phyloP scores from a whole-genome alignment of 2,113 vertebrate genomes.

The Clinocottus analis region DNA sequence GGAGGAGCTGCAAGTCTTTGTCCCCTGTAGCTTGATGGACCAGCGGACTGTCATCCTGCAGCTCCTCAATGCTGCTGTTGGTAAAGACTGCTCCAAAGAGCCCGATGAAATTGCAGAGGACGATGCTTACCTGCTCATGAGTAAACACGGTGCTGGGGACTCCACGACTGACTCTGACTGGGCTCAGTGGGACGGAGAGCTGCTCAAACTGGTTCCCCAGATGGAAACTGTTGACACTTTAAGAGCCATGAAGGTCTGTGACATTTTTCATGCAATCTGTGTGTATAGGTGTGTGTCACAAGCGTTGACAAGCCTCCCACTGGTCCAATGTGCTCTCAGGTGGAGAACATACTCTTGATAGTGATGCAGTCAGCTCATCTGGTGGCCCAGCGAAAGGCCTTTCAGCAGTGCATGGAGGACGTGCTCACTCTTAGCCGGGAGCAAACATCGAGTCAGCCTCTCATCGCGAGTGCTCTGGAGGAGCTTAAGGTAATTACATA shows the following conservation, averaged over 20 bases:
- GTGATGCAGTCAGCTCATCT: slow-evolving; percentile 95
- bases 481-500: slow-evolving; percentile 90
- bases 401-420: slow-evolving; percentile 93
- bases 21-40: slow-evolving; percentile 84
- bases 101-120: slow-evolving; percentile 87
- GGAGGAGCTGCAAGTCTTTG: slow-evolving; percentile 93
- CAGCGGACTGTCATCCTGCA: slow-evolving; percentile 90
- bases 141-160: slow-evolving; percentile 86
- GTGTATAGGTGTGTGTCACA: fast-evolving
- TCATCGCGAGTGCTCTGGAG: slow-evolving; percentile 92
- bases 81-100: slow-evolving; percentile 96
- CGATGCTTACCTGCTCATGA: slow-evolving; percentile 92
- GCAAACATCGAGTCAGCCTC: slow-evolving; percentile 96
- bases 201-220: slow-evolving; percentile 91
- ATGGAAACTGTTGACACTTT: slow-evolving; percentile 94
- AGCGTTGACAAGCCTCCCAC: background rate
- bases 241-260: slow-evolving; percentile 89
- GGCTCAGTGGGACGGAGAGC: slow-evolving; percentile 87
- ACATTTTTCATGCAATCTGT: background rate
- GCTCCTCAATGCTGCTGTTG: slow-evolving; percentile 92
- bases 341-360: slow-evolving; percentile 93
- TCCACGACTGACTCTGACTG: slow-evolving; percentile 78
- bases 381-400: slow-evolving; percentile 90
- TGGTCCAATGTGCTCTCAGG: slow-evolving; percentile 77
- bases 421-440: slow-evolving; percentile 90